Percentiles rank a stretch among this genome's conserved stretches.
Evolutionary conservation across 2,888 invertebrate species (phyloP).

Genomic region (Seira sanloemensis): DNA sequence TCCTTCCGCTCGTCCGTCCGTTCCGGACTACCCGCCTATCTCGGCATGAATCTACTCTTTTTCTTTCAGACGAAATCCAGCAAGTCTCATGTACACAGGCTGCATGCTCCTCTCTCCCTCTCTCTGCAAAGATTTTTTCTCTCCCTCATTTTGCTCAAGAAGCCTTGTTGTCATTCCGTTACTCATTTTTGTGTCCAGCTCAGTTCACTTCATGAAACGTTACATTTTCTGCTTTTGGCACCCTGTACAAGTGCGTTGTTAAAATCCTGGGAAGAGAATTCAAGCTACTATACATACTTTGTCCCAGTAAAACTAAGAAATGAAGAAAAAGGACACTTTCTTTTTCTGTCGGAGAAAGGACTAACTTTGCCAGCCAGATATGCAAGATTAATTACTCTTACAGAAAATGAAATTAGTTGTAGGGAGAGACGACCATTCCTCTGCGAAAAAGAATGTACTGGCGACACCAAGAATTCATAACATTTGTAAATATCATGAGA

Average conservation of each 20-base stretch:
- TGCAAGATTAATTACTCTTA: slow-evolving; percentile 65
- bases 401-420: slow-evolving; percentile 63
- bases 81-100: slow-evolving; percentile 27
- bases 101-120: too few relatives aligned
- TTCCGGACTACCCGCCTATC: slow-evolving; percentile 67
- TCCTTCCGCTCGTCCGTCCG: slow-evolving; percentile 49
- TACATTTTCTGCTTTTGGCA: slow-evolving; percentile 61
- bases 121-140: slow-evolving; percentile 29
- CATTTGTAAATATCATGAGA: too few relatives aligned
- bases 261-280: slow-evolving; percentile 12
- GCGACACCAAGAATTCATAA: slow-evolving; percentile 57
- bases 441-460: slow-evolving; percentile 61
- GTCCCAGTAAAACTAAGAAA: background rate
- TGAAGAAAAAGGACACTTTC: slow-evolving; percentile 52
- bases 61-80: slow-evolving; percentile 43
- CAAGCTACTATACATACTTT: background rate
- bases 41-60: slow-evolving; percentile 62
- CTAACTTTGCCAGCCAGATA: slow-evolving; percentile 60
- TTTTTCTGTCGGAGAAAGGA: slow-evolving; percentile 59
- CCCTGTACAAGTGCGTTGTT: slow-evolving; percentile 26
- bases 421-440: slow-evolving; percentile 52
- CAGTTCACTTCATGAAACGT: slow-evolving; percentile 62
- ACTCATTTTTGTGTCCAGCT: slow-evolving; percentile 63
- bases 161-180: slow-evolving; percentile 56
- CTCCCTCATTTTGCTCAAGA: slow-evolving; percentile 25